Base-by-base conservation (phyloP, 2,888 invertebrate genomes). In the Acrocyrtus sp. region DNA sequence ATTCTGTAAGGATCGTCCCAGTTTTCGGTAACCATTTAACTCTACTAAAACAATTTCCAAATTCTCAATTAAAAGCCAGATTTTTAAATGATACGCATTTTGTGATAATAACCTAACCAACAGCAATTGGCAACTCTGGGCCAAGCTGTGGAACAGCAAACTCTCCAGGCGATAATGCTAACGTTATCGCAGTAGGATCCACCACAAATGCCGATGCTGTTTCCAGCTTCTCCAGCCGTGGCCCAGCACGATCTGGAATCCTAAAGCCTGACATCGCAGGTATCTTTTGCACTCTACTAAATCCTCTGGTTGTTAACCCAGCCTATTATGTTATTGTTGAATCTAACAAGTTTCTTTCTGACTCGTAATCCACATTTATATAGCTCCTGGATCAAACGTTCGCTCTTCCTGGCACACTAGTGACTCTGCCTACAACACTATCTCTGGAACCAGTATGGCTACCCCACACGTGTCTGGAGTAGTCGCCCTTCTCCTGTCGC, bases 391-490 rank as follows among this genome's bases (percentile, higher is more conserved):
- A 21, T 19, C 19, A 12, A 56, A 56, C 22, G 56, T 56, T 22
- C 8, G 56, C 1, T 56, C 54, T 19, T 15, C 54, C 2, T 54
- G 34, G 29, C 15, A 54, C 21, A 34, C 54, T 17, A 21, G 29
- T 17, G 62, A 62, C 19, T 19, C 39, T 10, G 24, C 62, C 6
- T 62, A 62, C 26, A 21, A 15, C 1, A 48, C 34, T 10, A 56
- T 29, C 0, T 66, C 66, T 19, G 67, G 68, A 22, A 68, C 68
- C 12, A 34, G 24, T 15, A 67, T 67, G 67, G 67, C 58, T 58
- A 54, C 58, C 22, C 74, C 77, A 2, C 72, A 72, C 21, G 73
- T 39, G 0, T 73, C 75, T n/a, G 77, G 77, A n/a, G 56, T 51
- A 8, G 63, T 61, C 6, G 78, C 74, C 26, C 56, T 78, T 4